phyloP scores from a whole-genome alignment of 2,113 vertebrate species.

The Piaya cayana region DNA sequence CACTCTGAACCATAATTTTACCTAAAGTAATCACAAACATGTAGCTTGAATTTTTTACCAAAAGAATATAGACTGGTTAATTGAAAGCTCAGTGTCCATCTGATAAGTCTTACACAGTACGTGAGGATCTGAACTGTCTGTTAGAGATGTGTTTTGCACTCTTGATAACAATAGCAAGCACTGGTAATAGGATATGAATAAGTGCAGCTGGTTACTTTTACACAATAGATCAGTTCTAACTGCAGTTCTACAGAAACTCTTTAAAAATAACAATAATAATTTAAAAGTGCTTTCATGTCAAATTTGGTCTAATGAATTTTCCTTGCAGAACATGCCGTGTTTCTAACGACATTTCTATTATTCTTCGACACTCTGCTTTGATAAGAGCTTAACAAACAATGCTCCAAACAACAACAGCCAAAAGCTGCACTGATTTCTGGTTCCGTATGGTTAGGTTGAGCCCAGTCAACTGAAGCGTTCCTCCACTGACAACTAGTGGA shows the following conservation, averaged over 20 bases:
- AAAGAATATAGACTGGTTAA: neutral
- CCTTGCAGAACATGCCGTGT: neutral
- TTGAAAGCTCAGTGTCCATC: neutral
- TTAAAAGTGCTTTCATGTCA: neutral
- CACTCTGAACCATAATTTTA: neutral
- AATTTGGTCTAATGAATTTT: neutral
- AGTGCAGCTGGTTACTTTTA: neutral
- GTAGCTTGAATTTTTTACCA: neutral
- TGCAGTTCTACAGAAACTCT: neutral
- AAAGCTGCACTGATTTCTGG: neutral
- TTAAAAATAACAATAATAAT: neutral
- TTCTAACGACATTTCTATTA: neutral
- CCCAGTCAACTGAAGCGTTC: neutral
- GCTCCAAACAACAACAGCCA: neutral
- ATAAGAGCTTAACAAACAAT: neutral
- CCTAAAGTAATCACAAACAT: neutral
- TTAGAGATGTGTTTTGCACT: neutral
- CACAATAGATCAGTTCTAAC: neutral
- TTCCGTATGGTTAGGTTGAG: neutral
- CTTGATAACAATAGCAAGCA: neutral
- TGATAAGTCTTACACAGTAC: neutral
- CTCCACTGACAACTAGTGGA: rapidly evolving
- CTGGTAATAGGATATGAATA: neutral
- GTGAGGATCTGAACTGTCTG: neutral
- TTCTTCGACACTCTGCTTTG: neutral